Conservation (phyloP, 2,113 vertebrate genomes). For the Odocoileus virginianus region DNA sequence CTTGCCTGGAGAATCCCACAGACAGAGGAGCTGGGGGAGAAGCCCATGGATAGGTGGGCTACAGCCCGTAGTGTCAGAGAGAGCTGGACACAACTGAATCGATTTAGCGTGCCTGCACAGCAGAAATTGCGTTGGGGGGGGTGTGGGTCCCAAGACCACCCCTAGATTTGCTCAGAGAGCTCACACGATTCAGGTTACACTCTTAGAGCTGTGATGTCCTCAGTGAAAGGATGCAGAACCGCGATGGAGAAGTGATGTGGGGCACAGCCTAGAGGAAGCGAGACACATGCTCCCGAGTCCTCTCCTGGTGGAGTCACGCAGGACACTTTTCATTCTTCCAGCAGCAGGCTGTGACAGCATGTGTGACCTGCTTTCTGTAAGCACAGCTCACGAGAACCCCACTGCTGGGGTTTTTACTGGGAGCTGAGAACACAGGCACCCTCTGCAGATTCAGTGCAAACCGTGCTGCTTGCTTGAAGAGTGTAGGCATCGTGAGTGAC, state of each 20-base stretch:
- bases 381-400: no score
- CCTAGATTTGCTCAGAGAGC: background rate
- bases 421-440: background rate
- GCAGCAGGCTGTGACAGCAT: background rate
- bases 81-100: background rate
- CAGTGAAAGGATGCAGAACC: background rate
- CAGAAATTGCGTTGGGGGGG: background rate
- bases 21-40: no score
- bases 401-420: background rate
- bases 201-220: background rate
- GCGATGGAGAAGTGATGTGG: background rate
- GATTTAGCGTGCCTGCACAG: fast-evolving
- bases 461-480: fast-evolving
- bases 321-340: fast-evolving
- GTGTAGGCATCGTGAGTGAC: background rate
- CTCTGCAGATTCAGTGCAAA: background rate
- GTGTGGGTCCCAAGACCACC: background rate
- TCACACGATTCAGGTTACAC: background rate
- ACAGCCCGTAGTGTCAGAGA: background rate
- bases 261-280: no score
- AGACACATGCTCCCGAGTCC: background rate
- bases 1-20: background rate
- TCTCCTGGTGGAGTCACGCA: no score
- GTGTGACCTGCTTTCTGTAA: background rate
- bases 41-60: background rate